Conservation (phyloP, 2,113 vertebrate species). For the Panthera tigris region DNA sequence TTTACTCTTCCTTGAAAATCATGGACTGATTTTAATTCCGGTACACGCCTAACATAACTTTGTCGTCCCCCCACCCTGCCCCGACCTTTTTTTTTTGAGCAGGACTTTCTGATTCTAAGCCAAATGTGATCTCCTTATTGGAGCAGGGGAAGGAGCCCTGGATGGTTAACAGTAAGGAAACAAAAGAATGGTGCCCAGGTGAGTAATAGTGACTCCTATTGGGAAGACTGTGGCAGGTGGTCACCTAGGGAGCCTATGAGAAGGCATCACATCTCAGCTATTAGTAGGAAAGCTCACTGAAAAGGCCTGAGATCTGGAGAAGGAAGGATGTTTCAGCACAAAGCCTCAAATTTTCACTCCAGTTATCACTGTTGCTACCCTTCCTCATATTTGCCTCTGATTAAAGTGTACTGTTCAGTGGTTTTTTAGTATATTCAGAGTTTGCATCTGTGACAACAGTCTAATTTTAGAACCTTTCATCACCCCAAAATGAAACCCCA, state of each 20-base stretch:
- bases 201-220: not conserved
- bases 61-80: no score
- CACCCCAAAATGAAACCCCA: not conserved
- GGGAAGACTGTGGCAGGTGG: not conserved
- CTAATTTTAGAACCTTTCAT: not conserved
- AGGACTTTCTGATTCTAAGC: conserved; percentile 65
- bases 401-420: not conserved
- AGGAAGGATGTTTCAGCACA: not conserved
- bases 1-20: not conserved
- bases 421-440: not conserved
- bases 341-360: not conserved
- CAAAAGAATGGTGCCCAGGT: conserved; percentile 44
- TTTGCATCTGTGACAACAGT: not conserved
- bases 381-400: not conserved
- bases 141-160: conserved; percentile 56
- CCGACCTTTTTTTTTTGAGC: not conserved
- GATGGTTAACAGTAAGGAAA: conserved; percentile 41
- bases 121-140: conserved; percentile 56
- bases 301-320: not conserved
- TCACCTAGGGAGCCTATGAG: not conserved
- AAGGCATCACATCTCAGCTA: not conserved
- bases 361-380: not conserved
- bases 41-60: not conserved
- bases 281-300: not conserved
- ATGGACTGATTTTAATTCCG: not conserved